Evolutionary conservation across 2,113 vertebrate genomes (phyloP).

Genomic region (Ovis canadensis): DNA sequence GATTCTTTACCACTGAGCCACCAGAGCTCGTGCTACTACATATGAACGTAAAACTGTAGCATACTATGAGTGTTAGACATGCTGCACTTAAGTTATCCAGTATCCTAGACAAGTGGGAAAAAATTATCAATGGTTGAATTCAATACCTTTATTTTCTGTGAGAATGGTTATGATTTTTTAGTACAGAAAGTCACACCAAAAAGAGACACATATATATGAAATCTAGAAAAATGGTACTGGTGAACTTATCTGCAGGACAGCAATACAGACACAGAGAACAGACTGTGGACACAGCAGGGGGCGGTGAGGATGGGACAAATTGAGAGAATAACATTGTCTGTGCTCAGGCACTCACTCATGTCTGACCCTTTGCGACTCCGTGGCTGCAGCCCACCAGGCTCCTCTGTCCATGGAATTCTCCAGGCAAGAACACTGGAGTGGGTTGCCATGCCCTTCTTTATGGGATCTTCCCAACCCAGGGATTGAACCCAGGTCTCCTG

Average conservation of each 20-base stretch:
- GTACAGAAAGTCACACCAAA: neutral
- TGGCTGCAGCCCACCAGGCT: neutral
- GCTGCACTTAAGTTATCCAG: neutral
- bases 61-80: neutral
- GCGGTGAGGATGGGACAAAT: neutral
- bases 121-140: neutral
- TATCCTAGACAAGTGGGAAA: neutral
- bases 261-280: neutral
- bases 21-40: neutral
- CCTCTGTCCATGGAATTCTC: neutral
- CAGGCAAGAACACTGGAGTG: neutral
- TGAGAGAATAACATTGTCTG: neutral
- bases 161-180: neutral
- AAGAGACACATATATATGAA: neutral
- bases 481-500: neutral
- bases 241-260: neutral
- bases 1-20: neutral
- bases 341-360: neutral
- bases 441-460: neutral
- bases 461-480: neutral
- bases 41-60: neutral
- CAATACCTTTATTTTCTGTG: neutral
- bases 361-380: fast-evolving
- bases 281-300: neutral
- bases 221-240: neutral